phyloP scores from a whole-genome alignment of 92 coral and sea anemone species.

The Paragorgia papillata region DNA sequence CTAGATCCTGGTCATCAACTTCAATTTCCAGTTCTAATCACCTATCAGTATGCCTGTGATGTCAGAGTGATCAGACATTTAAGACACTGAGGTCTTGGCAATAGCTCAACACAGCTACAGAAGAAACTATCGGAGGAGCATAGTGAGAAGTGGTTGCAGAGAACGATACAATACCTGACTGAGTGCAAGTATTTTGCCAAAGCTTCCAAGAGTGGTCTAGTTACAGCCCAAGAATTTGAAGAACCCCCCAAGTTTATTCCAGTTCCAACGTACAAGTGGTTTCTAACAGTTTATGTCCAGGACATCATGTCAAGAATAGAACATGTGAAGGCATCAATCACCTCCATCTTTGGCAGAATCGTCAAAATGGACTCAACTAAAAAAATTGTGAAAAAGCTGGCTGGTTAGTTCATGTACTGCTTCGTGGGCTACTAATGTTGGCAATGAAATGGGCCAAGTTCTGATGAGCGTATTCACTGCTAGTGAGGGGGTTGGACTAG shows the following conservation, averaged over 20 bases:
- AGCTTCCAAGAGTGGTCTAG: slow-evolving; percentile 42
- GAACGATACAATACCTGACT: slow-evolving; percentile 45
- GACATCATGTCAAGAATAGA: slow-evolving; percentile 48
- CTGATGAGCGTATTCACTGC: slow-evolving; percentile 43
- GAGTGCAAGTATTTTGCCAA: slow-evolving; percentile 51
- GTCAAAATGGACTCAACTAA: slow-evolving; percentile 60
- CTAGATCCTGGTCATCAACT: slow-evolving; percentile 58
- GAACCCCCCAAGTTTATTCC: slow-evolving; percentile 46
- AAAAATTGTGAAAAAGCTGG: slow-evolving; percentile 48
- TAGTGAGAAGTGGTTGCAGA: slow-evolving; percentile 53
- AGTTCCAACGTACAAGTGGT: slow-evolving; percentile 58
- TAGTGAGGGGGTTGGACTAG: slow-evolving; percentile 43
- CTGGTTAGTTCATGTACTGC: slow-evolving; percentile 45
- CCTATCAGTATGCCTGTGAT: slow-evolving; percentile 71
- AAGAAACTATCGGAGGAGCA: slow-evolving; percentile 60
- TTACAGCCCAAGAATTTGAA: slow-evolving; percentile 2
- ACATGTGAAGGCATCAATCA: slow-evolving; percentile 51
- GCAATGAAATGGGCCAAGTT: slow-evolving; percentile 43
- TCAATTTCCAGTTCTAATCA: slow-evolving; percentile 56
- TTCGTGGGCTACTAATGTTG: slow-evolving; percentile 48
- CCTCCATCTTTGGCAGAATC: slow-evolving; percentile 56
- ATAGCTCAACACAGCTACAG: slow-evolving; percentile 58
- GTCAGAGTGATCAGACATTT: slow-evolving; percentile 53
- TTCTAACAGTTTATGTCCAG: slow-evolving; percentile 57
- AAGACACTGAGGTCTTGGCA: slow-evolving; percentile 59